phyloP scores from a whole-genome alignment of 2,797 vertebrate genomes.

The Phoxinus dragarum region DNA sequence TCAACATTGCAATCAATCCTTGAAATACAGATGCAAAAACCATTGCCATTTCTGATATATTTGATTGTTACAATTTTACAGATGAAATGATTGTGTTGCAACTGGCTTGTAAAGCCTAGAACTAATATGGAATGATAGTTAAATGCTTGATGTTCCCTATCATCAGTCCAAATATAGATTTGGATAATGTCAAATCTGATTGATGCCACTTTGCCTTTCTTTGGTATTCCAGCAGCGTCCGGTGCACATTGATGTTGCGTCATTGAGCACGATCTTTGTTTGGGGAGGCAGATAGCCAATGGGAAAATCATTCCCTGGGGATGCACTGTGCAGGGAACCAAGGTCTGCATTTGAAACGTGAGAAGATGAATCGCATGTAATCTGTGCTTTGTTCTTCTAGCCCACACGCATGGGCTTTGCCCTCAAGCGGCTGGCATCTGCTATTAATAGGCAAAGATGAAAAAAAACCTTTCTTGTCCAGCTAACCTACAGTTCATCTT shows the following conservation, averaged over 20 bases:
- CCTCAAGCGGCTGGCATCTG: conserved; percentile 20
- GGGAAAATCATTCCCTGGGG: conserved; percentile 42
- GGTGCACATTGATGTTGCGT: conserved; percentile 25
- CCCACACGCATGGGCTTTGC: conserved; percentile 37
- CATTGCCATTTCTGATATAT: background rate
- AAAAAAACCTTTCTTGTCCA: conserved; percentile 52
- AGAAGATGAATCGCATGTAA: conserved; percentile 47
- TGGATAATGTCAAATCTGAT: background rate
- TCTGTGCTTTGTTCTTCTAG: conserved; percentile 35
- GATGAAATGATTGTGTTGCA: background rate
- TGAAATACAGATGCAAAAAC: background rate
- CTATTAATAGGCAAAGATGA: conserved; percentile 62
- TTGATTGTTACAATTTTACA: background rate
- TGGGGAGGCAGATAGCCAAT: conserved; percentile 43
- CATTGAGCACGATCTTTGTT: conserved; percentile 33
- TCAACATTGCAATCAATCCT: background rate
- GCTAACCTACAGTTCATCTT: conserved; percentile 53
- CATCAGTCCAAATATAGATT: conserved; percentile 14
- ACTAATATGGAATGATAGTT: background rate
- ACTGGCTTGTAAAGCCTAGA: background rate
- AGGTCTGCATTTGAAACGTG: conserved; percentile 24
- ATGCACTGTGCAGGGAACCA: conserved; percentile 15
- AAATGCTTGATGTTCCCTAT: background rate
- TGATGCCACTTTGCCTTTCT: conserved; percentile 20
- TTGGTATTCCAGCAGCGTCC: conserved; percentile 24